Conservation (phyloP, 2,113 vertebrate species). For the Centrocercus urophasianus region DNA sequence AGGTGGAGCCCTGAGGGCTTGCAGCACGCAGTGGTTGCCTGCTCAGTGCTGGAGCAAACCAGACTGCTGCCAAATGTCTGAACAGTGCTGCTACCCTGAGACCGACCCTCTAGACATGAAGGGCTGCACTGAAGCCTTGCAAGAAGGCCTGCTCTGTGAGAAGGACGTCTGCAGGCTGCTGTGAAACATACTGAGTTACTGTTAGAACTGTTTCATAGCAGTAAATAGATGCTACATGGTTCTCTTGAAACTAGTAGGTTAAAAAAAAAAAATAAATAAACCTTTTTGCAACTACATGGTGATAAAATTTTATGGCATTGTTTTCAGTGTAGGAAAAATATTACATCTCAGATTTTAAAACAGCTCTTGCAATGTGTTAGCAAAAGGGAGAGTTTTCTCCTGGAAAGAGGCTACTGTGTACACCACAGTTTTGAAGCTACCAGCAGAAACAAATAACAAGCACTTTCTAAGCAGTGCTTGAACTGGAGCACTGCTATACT, state of each 20-base stretch:
- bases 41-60: background rate
- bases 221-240: background rate
- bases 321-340: background rate
- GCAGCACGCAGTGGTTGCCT: background rate
- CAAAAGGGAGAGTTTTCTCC: background rate
- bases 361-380: background rate
- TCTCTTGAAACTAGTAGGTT: background rate
- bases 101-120: accelerated
- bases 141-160: background rate
- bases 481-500: background rate
- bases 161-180: background rate
- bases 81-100: background rate
- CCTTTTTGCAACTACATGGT: background rate
- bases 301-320: background rate
- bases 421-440: background rate
- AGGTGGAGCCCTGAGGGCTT: background rate
- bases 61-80: background rate
- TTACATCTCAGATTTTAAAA: background rate
- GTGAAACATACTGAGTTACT: background rate
- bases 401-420: constrained; percentile 35
- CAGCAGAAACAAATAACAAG: constrained; percentile 37
- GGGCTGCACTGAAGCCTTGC: background rate
- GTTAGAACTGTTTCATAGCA: background rate
- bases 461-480: background rate
- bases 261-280: background rate